Base-by-base conservation (phyloP, 2,888 invertebrate species). In the Drosophila merina region DNA sequence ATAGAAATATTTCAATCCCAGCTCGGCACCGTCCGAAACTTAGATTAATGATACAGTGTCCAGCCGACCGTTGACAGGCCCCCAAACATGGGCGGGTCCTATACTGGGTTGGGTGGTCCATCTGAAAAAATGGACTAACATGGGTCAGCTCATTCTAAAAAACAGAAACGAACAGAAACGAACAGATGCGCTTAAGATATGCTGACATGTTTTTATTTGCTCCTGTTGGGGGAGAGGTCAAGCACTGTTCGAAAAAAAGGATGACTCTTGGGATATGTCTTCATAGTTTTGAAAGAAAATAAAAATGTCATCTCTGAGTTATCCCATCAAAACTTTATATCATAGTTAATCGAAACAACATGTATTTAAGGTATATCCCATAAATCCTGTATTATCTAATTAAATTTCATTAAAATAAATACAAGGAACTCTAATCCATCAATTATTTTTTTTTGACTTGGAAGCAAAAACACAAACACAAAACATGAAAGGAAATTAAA, bases 1-100 rank as follows among this genome's bases (percentile, higher is more conserved):
- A 87, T 82, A 87, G 85, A 82, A 82, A 82, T 81, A 86, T 88
- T 88, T 84, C 85, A 86, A 79, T 84, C 66, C 79, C 60, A 64
- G 73, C 57, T 60, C 73, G 58, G 45, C 67, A 47, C 64, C 55
- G 73, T 57, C 77, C 54, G 63, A 73, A 68, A 72, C 75, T 68
- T 77, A 88, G 89, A 88, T 88, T 88, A 88, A 88, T 89, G 88
- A 77, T 79, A 74, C 55, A 67, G 36, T 70, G 69, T 72, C 69
- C 62, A 62, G 72, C 51, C 66, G 56, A 62, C 66, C 74, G 88
- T 70, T 88, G 87, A 88, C 86, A 88, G 88, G 64, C 58, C 38
- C 63, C 42, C 69, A 58, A 57, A 63, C 57, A 66, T 47, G 42
- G 42, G 33, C 36, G 47, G 40, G 31, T 14, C 8, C 6, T n/a